phyloP scores from a whole-genome alignment of 2,797 vertebrate species.

The Ispidina picta region DNA sequence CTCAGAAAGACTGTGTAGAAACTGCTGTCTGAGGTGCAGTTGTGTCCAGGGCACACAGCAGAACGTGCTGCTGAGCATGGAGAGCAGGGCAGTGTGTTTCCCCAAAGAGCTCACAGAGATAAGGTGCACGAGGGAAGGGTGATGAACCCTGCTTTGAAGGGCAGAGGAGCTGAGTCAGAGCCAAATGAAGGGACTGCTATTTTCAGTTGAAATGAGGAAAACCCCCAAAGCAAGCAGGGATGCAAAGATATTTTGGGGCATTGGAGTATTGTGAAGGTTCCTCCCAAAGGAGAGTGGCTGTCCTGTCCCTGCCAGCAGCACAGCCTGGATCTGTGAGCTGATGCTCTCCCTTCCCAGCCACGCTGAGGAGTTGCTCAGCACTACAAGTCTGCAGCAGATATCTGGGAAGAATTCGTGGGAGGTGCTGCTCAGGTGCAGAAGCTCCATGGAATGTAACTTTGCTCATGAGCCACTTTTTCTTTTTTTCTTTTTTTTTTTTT shows the following conservation, averaged over 20 bases:
- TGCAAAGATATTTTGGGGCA: not conserved
- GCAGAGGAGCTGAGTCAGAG: not conserved
- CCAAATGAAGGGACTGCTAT: not conserved
- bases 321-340: fast-evolving
- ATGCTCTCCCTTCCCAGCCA: not conserved
- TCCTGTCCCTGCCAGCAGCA: not conserved
- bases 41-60: not conserved
- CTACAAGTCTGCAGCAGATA: not conserved
- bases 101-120: not conserved
- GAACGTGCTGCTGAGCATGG: fast-evolving
- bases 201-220: not conserved
- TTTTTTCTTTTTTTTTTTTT: not conserved
- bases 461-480: fast-evolving
- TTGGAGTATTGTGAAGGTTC: not conserved
- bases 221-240: not conserved
- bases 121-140: not conserved
- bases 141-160: not conserved
- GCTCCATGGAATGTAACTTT: fast-evolving
- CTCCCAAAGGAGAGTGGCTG: not conserved
- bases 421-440: not conserved
- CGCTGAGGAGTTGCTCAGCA: not conserved
- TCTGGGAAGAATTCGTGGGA: fast-evolving
- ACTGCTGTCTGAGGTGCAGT: not conserved
- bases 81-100: not conserved
- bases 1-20: not conserved